phyloP scores from a whole-genome alignment of 2,113 vertebrate genomes.

The Alectura lathami region DNA sequence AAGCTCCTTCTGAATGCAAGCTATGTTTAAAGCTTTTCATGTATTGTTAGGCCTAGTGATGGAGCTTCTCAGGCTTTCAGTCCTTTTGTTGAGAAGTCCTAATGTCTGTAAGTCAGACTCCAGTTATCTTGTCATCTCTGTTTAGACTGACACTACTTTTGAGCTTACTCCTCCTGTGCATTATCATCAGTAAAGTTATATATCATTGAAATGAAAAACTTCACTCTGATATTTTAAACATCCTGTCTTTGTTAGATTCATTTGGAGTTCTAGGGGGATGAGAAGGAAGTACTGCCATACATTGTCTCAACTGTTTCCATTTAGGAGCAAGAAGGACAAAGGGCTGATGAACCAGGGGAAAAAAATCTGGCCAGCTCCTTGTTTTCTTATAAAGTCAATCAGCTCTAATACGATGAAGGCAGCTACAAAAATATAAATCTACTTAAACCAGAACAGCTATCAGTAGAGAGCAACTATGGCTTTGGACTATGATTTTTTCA shows the following conservation, averaged over 20 bases:
- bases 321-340: neutral
- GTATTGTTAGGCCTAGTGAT: neutral
- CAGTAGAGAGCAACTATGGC: neutral
- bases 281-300: neutral
- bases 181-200: neutral
- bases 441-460: neutral
- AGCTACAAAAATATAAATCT: neutral
- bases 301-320: neutral
- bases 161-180: slow-evolving; percentile 1
- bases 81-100: slow-evolving; percentile 5
- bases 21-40: slow-evolving; percentile 2
- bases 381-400: neutral
- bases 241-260: slow-evolving; percentile 10
- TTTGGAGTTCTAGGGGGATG: neutral
- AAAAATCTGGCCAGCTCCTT: neutral
- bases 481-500: neutral
- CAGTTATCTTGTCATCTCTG: neutral
- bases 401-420: neutral
- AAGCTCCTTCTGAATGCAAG: neutral
- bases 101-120: neutral
- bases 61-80: slow-evolving; percentile 3
- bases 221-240: slow-evolving; percentile 10
- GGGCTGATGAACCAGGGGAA: neutral
- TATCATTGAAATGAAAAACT: neutral
- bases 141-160: slow-evolving; percentile 8